These are phyloP conservation scores for Steinernema scapterisci DNA, from an alignment of 2,888 invertebrate species.

Conservation along the genomic window DNA sequence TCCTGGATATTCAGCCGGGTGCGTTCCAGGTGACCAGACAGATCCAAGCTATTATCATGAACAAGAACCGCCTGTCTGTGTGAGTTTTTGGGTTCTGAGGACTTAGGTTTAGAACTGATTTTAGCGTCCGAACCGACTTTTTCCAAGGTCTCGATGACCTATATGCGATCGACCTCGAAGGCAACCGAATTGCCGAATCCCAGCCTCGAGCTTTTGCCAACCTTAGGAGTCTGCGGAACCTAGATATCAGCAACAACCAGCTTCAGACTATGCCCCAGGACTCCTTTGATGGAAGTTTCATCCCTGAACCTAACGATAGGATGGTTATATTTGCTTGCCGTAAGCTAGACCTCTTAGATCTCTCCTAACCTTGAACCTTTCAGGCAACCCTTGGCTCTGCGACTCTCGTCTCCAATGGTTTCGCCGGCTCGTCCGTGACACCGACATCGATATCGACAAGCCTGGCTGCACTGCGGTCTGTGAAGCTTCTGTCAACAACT, in stretches of 20 bases:
- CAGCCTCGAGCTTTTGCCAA: conserved; percentile 65
- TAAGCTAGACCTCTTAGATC: conserved; percentile 35
- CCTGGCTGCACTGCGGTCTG: conserved; percentile 64
- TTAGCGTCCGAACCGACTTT: conserved; percentile 64
- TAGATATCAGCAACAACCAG: conserved; percentile 67
- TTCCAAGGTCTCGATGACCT: conserved; percentile 65
- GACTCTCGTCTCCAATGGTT: conserved; percentile 66
- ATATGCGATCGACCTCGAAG: conserved; percentile 66
- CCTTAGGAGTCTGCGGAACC: conserved; percentile 63
- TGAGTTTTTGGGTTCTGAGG: conserved; percentile 40
- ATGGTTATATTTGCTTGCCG: conserved; percentile 66
- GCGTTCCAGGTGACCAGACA: conserved; percentile 66
- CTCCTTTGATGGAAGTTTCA: conserved; percentile 62
- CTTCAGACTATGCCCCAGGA: conserved; percentile 63
- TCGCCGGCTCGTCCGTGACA: conserved; percentile 62
- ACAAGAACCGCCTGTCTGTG: conserved; percentile 66
- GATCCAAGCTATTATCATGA: conserved; percentile 67
- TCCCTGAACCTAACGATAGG: conserved; percentile 60
- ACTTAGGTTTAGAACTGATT: background rate
- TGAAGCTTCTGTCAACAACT: conserved; percentile 56
- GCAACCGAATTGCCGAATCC: conserved; percentile 63
- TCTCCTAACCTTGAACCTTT: conserved; percentile 22
- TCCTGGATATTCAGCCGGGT: conserved; percentile 65
- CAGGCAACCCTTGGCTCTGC: conserved; percentile 67
- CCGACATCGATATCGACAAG: conserved; percentile 60